These are phyloP conservation scores for Hemicordylus capensis DNA, from an alignment of 2,113 vertebrate genomes.

Conservation along the genomic window DNA sequence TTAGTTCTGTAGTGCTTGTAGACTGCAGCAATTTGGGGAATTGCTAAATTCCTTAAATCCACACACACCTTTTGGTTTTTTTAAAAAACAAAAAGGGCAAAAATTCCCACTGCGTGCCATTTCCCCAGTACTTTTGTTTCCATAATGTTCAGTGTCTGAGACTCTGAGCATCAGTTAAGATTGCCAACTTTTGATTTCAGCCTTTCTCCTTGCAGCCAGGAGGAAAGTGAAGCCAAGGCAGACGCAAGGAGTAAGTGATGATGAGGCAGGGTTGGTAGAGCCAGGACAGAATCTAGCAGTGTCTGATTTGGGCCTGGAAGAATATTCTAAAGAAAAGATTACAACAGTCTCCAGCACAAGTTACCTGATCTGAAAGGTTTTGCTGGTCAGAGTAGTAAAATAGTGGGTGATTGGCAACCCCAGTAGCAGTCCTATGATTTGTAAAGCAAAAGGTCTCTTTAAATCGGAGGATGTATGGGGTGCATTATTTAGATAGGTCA, in stretches of 20 bases:
- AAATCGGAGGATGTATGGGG: neutral
- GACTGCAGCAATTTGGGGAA: neutral
- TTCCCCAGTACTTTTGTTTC: neutral
- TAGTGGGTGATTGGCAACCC: neutral
- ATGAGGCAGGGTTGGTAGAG: neutral
- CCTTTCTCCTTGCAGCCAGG: too few species aligned
- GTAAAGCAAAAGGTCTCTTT: neutral
- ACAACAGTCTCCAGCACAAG: neutral
- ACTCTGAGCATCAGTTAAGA: neutral
- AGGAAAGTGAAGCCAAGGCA: neutral
- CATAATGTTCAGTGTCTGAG: neutral
- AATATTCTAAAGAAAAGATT: neutral
- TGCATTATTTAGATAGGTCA: neutral
- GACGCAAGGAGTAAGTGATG: neutral
- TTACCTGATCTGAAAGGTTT: neutral
- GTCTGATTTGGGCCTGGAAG: neutral
- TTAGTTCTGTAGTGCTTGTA: neutral
- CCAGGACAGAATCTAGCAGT: neutral
- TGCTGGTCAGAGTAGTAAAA: neutral
- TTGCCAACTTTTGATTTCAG: neutral
- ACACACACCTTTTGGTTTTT: neutral
- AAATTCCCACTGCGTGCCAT: too few species aligned
- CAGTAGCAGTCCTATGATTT: neutral
- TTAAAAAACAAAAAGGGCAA: too few species aligned
- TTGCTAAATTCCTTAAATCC: too few species aligned